phyloP scores from a whole-genome alignment of 2,113 vertebrate species.

The Dermatemys mawii region DNA sequence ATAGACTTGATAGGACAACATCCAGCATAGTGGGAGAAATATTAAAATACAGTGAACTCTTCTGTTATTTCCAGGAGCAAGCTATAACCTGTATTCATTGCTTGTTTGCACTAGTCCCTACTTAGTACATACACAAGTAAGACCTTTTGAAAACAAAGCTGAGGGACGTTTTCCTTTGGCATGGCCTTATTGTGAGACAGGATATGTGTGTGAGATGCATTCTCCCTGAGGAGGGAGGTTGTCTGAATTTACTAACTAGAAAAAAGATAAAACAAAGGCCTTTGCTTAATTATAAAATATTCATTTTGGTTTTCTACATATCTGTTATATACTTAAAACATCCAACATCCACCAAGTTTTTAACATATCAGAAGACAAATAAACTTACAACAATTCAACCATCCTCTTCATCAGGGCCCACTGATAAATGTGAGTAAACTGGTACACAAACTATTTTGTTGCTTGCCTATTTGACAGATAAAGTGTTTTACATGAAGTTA shows the following conservation, averaged over 20 bases:
- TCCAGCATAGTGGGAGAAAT: neutral
- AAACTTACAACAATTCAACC: constrained; percentile 53
- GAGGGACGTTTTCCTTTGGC: neutral
- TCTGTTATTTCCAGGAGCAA: constrained; percentile 1
- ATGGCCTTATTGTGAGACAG: neutral
- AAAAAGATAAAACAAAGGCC: neutral
- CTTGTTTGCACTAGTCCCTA: neutral
- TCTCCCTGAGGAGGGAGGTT: neutral
- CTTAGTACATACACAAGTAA: neutral
- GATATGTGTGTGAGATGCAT: neutral
- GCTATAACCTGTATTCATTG: neutral
- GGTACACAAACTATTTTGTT: constrained; percentile 22
- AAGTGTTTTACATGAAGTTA: constrained; percentile 9
- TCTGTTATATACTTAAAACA: constrained; percentile 42
- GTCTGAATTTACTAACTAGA: neutral
- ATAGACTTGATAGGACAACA: neutral
- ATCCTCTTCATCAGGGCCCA: neutral
- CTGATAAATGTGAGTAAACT: constrained; percentile 26
- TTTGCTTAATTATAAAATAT: neutral
- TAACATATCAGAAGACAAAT: neutral
- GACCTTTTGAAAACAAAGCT: neutral
- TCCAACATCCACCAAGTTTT: neutral
- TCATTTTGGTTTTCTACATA: neutral
- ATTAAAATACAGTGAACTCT: neutral
- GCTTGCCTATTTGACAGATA: constrained; percentile 25